Conservation (phyloP, 2,888 invertebrate species). For the Smittia aterrima region DNA sequence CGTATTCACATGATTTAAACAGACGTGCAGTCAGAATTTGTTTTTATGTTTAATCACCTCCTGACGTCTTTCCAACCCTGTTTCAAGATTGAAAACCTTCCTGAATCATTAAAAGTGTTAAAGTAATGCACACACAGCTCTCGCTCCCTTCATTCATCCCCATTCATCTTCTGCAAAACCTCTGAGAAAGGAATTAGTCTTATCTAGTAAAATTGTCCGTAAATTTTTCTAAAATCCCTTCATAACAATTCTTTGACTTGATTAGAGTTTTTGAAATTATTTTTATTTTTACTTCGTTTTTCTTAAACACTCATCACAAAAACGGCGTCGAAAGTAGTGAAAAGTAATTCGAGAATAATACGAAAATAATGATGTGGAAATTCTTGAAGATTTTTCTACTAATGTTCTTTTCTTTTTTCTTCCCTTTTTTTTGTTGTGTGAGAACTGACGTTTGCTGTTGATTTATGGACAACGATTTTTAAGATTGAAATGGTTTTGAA, state of each 20-base stretch:
- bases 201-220: too few species aligned
- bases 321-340: background rate
- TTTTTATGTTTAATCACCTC: background rate
- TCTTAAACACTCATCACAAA: background rate
- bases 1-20: background rate
- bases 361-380: background rate
- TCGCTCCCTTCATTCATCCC: too few species aligned
- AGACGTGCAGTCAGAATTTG: background rate
- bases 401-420: background rate
- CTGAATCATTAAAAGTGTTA: background rate
- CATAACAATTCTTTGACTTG: too few species aligned
- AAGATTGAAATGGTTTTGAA: background rate
- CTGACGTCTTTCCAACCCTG: background rate
- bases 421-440: background rate
- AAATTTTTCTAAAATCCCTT: too few species aligned
- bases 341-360: background rate
- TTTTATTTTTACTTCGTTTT: background rate
- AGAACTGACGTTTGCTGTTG: background rate
- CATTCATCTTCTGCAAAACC: too few species aligned
- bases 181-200: too few species aligned
- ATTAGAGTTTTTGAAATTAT: too few species aligned
- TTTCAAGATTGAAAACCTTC: background rate
- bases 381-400: background rate
- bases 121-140: background rate
- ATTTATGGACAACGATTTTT: constrained; percentile 25